Evolutionary conservation across 2,113 vertebrate species (phyloP).

Genomic region (Rhabdomys dilectus): DNA sequence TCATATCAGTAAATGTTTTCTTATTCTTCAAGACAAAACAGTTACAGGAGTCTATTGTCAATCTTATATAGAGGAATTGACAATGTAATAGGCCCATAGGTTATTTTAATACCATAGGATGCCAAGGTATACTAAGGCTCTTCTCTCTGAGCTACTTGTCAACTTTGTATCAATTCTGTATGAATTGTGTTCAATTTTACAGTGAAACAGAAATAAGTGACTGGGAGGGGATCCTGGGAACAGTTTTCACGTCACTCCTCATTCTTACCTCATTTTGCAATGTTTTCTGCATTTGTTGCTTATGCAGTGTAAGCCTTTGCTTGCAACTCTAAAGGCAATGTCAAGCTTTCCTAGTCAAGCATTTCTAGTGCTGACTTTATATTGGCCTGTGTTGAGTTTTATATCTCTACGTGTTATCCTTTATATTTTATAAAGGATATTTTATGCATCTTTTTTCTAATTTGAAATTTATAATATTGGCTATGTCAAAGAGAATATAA

Average conservation of each 20-base stretch:
- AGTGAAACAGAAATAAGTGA: not conserved
- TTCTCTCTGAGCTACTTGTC: not conserved
- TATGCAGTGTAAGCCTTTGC: not conserved
- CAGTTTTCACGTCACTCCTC: not conserved
- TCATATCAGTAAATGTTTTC: not conserved
- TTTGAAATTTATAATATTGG: not conserved
- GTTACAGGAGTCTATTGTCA: not conserved
- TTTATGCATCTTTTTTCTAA: not conserved
- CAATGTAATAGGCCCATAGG: not conserved
- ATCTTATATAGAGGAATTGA: not conserved
- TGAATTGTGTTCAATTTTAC: not conserved
- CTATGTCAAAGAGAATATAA: constrained; percentile 1
- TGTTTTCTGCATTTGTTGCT: not conserved
- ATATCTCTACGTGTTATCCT: not conserved
- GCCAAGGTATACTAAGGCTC: not conserved
- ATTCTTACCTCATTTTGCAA: not conserved
- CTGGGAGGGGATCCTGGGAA: not conserved
- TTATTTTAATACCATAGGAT: not conserved
- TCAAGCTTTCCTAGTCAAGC: not conserved
- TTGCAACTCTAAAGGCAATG: not conserved
- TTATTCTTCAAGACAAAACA: not conserved
- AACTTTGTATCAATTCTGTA: not conserved
- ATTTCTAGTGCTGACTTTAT: not conserved
- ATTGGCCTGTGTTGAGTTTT: not conserved
- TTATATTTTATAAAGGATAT: not conserved